phyloP scores from a whole-genome alignment of 2,113 vertebrate genomes.

The Sphaerodactylus townsendi region DNA sequence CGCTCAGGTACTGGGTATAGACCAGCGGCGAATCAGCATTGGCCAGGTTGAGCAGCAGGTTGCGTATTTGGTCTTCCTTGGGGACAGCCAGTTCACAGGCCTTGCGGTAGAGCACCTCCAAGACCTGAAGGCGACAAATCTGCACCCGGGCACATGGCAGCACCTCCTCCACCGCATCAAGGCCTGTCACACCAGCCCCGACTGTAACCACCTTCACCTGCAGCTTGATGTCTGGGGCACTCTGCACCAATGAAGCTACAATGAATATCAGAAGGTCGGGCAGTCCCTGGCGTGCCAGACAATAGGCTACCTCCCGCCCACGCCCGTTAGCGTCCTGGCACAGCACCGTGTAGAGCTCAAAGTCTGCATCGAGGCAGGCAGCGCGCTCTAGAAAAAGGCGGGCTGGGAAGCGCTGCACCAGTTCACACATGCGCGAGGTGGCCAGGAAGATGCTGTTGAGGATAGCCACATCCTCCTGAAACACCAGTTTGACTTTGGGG shows the following conservation, averaged over 20 bases:
- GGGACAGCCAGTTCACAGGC: background rate
- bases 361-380: slow-evolving; percentile 5
- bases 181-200: background rate
- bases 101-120: slow-evolving; percentile 24
- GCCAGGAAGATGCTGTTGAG: slow-evolving; percentile 41
- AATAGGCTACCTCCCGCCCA: slow-evolving; percentile 36
- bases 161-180: slow-evolving; percentile 25
- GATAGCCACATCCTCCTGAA: slow-evolving; percentile 36
- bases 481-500: slow-evolving; percentile 43
- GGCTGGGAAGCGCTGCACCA: slow-evolving; percentile 21
- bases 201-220: slow-evolving; percentile 17
- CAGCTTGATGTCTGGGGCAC: slow-evolving; percentile 27
- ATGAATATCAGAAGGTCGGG: slow-evolving; percentile 31
- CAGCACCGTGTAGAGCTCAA: slow-evolving; percentile 35
- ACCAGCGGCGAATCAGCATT: slow-evolving; percentile 12
- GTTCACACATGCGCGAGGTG: slow-evolving; percentile 18
- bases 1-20: slow-evolving; percentile 34
- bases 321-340: slow-evolving; percentile 36
- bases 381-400: slow-evolving; percentile 34
- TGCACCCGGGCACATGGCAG: slow-evolving; percentile 30
- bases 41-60: slow-evolving; percentile 31
- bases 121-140: slow-evolving; percentile 34
- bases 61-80: slow-evolving; percentile 4
- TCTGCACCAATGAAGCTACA: slow-evolving; percentile 38
- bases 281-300: slow-evolving; percentile 15